Evolutionary conservation across 2,113 vertebrate genomes (phyloP).

Genomic region (Ceyx melanurus): DNA sequence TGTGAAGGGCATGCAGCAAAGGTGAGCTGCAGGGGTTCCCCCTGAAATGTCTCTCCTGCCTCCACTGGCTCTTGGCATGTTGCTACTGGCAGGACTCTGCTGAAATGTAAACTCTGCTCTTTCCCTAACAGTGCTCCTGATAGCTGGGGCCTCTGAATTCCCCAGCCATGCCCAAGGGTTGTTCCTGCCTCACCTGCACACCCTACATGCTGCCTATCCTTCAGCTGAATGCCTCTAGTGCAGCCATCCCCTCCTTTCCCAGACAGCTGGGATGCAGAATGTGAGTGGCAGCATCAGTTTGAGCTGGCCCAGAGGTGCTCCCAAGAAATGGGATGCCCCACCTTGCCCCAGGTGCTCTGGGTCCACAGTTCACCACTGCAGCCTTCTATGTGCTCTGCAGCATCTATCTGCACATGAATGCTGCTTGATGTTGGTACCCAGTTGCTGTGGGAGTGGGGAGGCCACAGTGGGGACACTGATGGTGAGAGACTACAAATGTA

Average conservation of each 20-base stretch:
- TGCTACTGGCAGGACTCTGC: fast-evolving
- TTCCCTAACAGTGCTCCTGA: background rate
- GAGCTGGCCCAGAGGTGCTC: background rate
- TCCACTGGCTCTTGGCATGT: fast-evolving
- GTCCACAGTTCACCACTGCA: background rate
- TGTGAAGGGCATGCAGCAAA: background rate
- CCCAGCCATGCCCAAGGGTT: too few species aligned
- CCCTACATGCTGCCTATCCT: too few species aligned
- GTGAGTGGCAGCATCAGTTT: background rate
- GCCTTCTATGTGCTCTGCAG: background rate
- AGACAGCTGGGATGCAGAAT: background rate
- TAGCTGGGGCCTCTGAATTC: background rate
- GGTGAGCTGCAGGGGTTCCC: background rate
- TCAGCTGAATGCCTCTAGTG: background rate
- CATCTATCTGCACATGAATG: fast-evolving
- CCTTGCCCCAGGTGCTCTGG: fast-evolving
- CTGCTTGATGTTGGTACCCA: fast-evolving
- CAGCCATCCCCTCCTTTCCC: background rate
- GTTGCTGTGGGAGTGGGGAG: background rate
- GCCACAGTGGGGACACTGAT: fast-evolving
- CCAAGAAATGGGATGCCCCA: fast-evolving
- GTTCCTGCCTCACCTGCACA: background rate
- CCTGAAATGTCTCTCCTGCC: background rate
- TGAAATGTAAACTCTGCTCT: fast-evolving
- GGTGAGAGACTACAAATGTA: background rate